These are phyloP conservation scores for Sarcoramphus papa DNA, from an alignment of 2,797 vertebrate genomes.

Conservation along the genomic window DNA sequence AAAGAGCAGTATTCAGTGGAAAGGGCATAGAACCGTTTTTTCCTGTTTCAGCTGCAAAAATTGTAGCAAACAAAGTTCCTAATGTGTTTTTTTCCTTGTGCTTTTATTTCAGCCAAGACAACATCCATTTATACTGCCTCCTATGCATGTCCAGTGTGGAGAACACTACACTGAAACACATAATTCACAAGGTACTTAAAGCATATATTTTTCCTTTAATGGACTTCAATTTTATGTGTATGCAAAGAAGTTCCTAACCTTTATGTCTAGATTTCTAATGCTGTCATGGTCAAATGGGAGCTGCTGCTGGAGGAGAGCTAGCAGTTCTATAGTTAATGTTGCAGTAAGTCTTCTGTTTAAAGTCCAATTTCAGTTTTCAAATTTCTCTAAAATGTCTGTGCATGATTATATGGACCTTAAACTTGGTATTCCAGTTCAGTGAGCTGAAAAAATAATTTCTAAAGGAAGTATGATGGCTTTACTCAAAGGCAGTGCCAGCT, in stretches of 20 bases:
- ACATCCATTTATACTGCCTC: conserved; percentile 88
- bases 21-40: neutral
- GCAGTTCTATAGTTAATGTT: conserved; percentile 28
- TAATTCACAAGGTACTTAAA: conserved; percentile 90
- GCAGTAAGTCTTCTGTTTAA: conserved; percentile 25
- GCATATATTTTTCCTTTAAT: neutral
- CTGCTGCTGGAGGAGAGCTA: neutral
- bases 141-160: conserved; percentile 87
- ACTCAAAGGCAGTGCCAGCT: conserved; percentile 28
- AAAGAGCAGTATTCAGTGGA: neutral
- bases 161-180: conserved; percentile 93
- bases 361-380: conserved; percentile 17
- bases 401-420: conserved; percentile 19
- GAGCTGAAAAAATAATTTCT: conserved; percentile 21
- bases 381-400: neutral
- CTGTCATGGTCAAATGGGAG: neutral
- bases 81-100: neutral
- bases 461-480: neutral
- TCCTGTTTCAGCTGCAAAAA: conserved; percentile 1
- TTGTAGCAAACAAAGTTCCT: neutral
- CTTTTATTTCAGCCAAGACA: conserved; percentile 83
- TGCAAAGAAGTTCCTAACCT: neutral
- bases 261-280: neutral
- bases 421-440: conserved; percentile 36
- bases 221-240: neutral